Conservation (phyloP, 2,888 invertebrate species). For the Apotomis turbidana region DNA sequence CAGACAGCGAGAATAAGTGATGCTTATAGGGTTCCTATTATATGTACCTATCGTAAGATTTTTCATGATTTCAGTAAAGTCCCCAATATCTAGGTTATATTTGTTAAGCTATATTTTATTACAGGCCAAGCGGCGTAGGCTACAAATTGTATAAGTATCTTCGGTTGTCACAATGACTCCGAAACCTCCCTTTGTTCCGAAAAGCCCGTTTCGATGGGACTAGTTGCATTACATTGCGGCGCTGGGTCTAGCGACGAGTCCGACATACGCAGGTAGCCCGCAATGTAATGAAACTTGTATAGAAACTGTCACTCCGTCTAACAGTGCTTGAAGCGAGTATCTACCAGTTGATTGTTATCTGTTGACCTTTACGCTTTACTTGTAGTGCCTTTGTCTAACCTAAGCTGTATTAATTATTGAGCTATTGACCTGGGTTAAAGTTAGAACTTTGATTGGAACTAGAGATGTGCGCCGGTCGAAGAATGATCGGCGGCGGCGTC, state of each 20-base stretch:
- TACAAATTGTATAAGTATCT: conserved; percentile 78
- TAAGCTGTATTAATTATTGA: not conserved
- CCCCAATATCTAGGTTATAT: conserved; percentile 45
- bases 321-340: conserved; percentile 32
- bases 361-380: conserved; percentile 11
- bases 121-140: conserved; percentile 53
- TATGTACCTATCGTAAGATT: too few species aligned
- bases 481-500: too few species aligned
- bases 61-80: not conserved
- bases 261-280: too few species aligned
- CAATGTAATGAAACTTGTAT: too few species aligned
- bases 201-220: conserved; percentile 23
- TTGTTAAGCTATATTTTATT: conserved; percentile 66
- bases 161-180: conserved; percentile 66
- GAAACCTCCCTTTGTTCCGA: conserved; percentile 61
- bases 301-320: too few species aligned
- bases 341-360: conserved; percentile 22
- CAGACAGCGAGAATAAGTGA: too few species aligned
- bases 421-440: too few species aligned
- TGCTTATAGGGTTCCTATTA: too few species aligned
- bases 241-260: too few species aligned
- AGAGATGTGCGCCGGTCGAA: too few species aligned
- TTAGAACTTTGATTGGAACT: too few species aligned
- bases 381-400: conserved; percentile 2
- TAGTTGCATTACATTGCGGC: too few species aligned